A percentile compares a stretch with the other conserved stretches of the same genome.
Evolutionary conservation across 1,140 invertebrate species (phyloP).

Genomic region (Hesperophylax magnus): DNA sequence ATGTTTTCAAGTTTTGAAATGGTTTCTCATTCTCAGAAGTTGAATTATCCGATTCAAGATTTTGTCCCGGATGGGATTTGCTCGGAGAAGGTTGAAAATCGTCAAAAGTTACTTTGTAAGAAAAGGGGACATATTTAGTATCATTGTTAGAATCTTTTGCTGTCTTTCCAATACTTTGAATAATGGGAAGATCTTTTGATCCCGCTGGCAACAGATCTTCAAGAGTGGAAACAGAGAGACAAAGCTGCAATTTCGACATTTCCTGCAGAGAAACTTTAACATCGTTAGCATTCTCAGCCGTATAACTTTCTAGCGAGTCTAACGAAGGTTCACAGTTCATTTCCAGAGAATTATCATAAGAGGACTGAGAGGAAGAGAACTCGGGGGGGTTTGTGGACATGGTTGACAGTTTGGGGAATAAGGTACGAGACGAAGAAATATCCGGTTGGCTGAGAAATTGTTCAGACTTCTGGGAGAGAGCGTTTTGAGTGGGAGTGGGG

Average conservation of each 20-base stretch:
- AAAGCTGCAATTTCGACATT: background rate
- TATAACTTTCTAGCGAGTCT: too few relatives aligned
- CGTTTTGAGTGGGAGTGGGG: background rate
- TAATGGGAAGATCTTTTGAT: background rate
- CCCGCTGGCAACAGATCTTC: conserved; percentile 14
- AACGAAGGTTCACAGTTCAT: background rate
- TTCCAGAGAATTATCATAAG: background rate
- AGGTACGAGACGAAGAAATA: background rate
- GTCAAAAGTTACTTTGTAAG: conserved; percentile 23
- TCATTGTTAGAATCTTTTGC: background rate
- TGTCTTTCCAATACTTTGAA: background rate
- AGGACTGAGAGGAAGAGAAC: conserved; percentile 3
- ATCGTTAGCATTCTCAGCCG: too few relatives aligned
- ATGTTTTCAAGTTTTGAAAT: too few relatives aligned
- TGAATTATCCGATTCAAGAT: background rate
- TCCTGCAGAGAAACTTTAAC: too few relatives aligned
- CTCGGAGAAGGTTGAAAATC: background rate
- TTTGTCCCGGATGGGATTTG: background rate
- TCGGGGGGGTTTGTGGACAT: background rate
- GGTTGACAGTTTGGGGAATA: background rate
- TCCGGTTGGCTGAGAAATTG: conserved; percentile 1
- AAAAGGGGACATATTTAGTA: background rate
- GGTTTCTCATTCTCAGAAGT: too few relatives aligned
- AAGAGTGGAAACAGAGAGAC: conserved; percentile 19
- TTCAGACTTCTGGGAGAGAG: conserved; percentile 2